Percentiles rank a stretch among this genome's conserved stretches.
phyloP scores from a whole-genome alignment of 2,888 invertebrate species.

The Cataglyphis rosenhaueri region DNA sequence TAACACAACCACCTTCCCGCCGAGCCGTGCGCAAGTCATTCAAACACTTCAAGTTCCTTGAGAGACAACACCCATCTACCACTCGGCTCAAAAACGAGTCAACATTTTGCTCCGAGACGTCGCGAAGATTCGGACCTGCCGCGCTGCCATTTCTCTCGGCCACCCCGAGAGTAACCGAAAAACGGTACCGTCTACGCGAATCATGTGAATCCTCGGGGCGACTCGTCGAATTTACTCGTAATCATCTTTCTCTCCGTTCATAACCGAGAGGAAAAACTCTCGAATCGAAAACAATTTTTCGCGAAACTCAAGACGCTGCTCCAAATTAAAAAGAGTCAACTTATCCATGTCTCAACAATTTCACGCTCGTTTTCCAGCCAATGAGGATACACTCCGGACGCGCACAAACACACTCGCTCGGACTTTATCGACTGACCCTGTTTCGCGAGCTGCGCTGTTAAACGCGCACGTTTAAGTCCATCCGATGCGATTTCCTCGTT shows the following conservation, averaged over 20 bases:
- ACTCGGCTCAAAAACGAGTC: slow-evolving; percentile 49
- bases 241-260: slow-evolving; percentile 12
- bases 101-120: slow-evolving; percentile 33
- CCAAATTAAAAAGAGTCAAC: not conserved
- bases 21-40: slow-evolving; percentile 40
- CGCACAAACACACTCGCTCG: slow-evolving; percentile 62
- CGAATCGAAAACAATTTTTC: not conserved
- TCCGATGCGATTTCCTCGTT: slow-evolving; percentile 27
- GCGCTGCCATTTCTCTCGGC: slow-evolving; percentile 40
- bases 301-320: not conserved
- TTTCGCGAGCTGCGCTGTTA: slow-evolving; percentile 58
- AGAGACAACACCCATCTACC: slow-evolving; percentile 36
- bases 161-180: slow-evolving; percentile 33
- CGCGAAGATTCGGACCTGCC: slow-evolving; percentile 45
- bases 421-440: slow-evolving; percentile 78
- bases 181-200: slow-evolving; percentile 32
- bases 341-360: not conserved
- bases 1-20: slow-evolving; percentile 39
- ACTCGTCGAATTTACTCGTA: not conserved
- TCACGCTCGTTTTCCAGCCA: not conserved
- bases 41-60: slow-evolving; percentile 44
- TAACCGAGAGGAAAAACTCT: not conserved
- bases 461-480: slow-evolving; percentile 36
- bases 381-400: slow-evolving; percentile 29
- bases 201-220: not conserved